Evolutionary conservation across 1,140 invertebrate genomes (phyloP).

Genomic region (Harlomillsia oculata): DNA sequence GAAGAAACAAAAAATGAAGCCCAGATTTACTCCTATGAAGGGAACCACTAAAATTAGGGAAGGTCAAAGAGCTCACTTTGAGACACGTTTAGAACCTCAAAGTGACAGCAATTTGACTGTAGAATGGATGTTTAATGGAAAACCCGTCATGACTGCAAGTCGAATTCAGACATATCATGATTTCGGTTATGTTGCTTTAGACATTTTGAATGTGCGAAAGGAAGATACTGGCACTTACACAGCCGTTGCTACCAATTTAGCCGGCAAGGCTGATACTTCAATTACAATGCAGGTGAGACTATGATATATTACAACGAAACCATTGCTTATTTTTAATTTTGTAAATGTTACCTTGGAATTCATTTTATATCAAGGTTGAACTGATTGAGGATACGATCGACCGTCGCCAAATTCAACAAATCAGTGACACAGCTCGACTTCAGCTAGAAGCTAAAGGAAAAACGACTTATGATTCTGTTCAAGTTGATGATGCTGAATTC

Average conservation of each 20-base stretch:
- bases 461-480: slow-evolving; percentile 1
- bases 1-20: slow-evolving; percentile 44
- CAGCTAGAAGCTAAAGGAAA: slow-evolving; percentile 12
- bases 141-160: slow-evolving; percentile 68
- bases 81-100: slow-evolving; percentile 85
- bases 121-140: slow-evolving; percentile 78
- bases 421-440: too few relatives aligned
- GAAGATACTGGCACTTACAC: slow-evolving; percentile 81
- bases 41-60: slow-evolving; percentile 90
- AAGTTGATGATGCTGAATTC: background rate
- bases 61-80: slow-evolving; percentile 90
- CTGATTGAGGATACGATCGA: too few relatives aligned
- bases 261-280: slow-evolving; percentile 71
- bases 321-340: too few relatives aligned
- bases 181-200: slow-evolving; percentile 88
- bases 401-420: too few relatives aligned
- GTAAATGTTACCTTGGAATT: too few relatives aligned
- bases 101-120: slow-evolving; percentile 51
- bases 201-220: slow-evolving; percentile 75
- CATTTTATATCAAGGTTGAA: too few relatives aligned
- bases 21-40: slow-evolving; percentile 75
- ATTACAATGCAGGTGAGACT: slow-evolving; percentile 76
- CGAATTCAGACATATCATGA: slow-evolving; percentile 86
- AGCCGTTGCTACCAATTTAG: slow-evolving; percentile 74
- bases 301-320: too few relatives aligned